phyloP scores from a whole-genome alignment of 2,113 vertebrate genomes.

The Stegastes partitus region DNA sequence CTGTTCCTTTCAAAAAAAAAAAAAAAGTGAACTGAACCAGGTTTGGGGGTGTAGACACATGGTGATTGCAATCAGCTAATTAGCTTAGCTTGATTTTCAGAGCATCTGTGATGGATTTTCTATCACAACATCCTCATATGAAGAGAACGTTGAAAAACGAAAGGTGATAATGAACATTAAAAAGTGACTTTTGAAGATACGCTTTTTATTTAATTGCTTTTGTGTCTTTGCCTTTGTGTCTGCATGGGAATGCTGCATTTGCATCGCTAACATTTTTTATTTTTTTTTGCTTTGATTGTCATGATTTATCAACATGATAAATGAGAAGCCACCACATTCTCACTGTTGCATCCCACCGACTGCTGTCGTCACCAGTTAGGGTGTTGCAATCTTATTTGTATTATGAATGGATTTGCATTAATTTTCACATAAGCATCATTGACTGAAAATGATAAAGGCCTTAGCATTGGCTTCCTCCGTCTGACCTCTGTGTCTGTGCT shows the following conservation, averaged over 20 bases:
- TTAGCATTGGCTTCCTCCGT: conserved; percentile 28
- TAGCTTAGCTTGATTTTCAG: conserved; percentile 67
- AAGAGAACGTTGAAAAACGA: not conserved
- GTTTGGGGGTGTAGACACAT: conserved; percentile 60
- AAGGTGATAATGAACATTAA: conserved; percentile 27
- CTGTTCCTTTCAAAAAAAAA: conserved; percentile 37
- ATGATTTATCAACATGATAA: conserved; percentile 67
- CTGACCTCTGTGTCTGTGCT: conserved; percentile 58
- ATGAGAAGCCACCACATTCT: conserved; percentile 50
- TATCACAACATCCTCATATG: conserved; percentile 42
- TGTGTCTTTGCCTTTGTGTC: conserved; percentile 42
- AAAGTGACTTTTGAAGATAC: conserved; percentile 20
- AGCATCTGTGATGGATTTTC: conserved; percentile 67
- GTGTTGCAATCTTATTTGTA: conserved; percentile 16
- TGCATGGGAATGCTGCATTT: conserved; percentile 76
- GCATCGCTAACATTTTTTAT: conserved; percentile 54
- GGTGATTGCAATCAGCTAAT: conserved; percentile 78
- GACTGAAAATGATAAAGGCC: conserved; percentile 29
- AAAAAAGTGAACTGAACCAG: conserved; percentile 27
- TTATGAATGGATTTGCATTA: conserved; percentile 44
- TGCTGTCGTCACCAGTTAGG: conserved; percentile 39
- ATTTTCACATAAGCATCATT: conserved; percentile 24
- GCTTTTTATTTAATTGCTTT: conserved; percentile 23
- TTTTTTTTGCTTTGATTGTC: conserved; percentile 41
- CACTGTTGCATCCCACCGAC: conserved; percentile 49